Evolutionary conservation across 2,888 invertebrate genomes (phyloP).

Genomic region (Glaucopsyche alexis): DNA sequence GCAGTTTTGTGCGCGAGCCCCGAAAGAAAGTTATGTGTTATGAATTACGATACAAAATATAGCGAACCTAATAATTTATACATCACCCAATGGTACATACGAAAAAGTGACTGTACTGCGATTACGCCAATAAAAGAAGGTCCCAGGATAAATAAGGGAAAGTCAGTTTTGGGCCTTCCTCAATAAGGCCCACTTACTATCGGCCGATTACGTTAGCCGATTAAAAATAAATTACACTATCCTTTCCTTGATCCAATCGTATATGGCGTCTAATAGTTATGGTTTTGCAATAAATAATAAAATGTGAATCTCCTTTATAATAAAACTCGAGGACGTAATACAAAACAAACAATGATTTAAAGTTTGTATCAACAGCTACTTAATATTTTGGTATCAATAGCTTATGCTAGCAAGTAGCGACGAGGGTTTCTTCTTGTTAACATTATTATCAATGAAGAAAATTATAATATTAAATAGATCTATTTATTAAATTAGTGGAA

Average conservation of each 20-base stretch:
- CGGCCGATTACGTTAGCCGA: not conserved
- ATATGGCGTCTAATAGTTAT: not conserved
- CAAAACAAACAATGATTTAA: not conserved
- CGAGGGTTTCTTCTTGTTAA: not conserved
- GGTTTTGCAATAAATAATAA: not conserved
- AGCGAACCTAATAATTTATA: not conserved
- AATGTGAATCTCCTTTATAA: not conserved
- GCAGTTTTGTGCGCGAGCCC: too few species aligned
- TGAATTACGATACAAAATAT: not conserved
- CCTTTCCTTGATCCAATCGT: not conserved
- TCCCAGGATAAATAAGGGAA: slow-evolving; percentile 27
- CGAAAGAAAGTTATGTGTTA: not conserved
- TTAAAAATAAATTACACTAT: slow-evolving; percentile 15
- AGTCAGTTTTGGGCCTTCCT: slow-evolving; percentile 17
- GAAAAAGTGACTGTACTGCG: not conserved
- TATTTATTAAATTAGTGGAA: too few species aligned
- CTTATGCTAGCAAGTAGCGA: not conserved
- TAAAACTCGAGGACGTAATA: slow-evolving; percentile 6
- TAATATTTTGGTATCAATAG: not conserved
- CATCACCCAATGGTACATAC: not conserved
- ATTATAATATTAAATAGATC: too few species aligned
- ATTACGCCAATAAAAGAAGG: not conserved
- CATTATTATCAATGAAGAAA: too few species aligned
- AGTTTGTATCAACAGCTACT: not conserved
- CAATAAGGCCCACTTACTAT: not conserved